Evolutionary conservation across 2,113 vertebrate species (phyloP).

Genomic region (Pipa parva): DNA sequence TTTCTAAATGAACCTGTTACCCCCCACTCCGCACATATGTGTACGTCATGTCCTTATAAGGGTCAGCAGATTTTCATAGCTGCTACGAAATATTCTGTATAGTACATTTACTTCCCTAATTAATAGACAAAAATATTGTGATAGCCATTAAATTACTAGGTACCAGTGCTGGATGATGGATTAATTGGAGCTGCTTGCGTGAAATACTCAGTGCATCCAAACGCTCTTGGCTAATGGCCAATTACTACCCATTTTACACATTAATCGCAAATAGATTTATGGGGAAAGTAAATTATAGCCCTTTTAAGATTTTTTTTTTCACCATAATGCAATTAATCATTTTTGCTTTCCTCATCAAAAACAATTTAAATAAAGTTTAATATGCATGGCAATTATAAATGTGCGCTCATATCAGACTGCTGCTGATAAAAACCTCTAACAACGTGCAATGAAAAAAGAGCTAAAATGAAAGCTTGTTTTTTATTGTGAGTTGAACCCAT

Average conservation of each 20-base stretch:
- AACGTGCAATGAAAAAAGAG: too few species aligned
- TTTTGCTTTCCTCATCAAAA: background rate
- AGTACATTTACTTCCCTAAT: too few species aligned
- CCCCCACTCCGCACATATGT: too few species aligned
- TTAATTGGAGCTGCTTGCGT: background rate
- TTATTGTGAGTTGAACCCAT: too few species aligned
- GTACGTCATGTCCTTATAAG: too few species aligned
- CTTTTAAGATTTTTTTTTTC: background rate
- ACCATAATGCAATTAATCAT: constrained; percentile 1
- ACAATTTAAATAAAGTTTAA: background rate
- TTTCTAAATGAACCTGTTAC: too few species aligned
- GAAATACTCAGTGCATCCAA: background rate
- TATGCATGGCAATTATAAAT: background rate
- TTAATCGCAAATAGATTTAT: constrained; percentile 8
- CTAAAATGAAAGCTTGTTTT: too few species aligned
- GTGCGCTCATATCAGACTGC: background rate
- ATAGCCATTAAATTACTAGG: background rate
- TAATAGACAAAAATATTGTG: background rate
- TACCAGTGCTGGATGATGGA: background rate
- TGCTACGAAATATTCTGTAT: too few species aligned
- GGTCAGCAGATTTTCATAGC: too few species aligned
- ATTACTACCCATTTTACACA: background rate
- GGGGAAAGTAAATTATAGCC: background rate
- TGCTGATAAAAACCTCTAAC: too few species aligned
- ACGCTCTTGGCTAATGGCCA: background rate